These are phyloP conservation scores for Heliconius hortense DNA, from an alignment of 2,888 invertebrate species.

Conservation along the genomic window DNA sequence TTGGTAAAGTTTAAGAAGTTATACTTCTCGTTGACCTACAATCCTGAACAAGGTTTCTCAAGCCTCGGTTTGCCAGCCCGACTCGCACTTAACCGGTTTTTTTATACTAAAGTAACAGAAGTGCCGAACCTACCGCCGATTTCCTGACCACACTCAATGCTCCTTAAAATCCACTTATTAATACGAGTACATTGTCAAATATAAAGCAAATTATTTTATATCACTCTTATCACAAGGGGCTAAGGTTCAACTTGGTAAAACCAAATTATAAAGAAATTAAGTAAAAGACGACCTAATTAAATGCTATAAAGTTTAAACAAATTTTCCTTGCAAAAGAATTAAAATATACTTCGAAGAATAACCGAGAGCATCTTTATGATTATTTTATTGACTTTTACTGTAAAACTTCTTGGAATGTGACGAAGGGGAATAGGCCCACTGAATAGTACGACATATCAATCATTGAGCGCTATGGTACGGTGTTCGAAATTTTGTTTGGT, in stretches of 20 bases:
- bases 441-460: too few relatives aligned
- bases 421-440: background rate
- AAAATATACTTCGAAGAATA: slow-evolving; percentile 41
- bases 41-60: too few relatives aligned
- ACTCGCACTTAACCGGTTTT: too few relatives aligned
- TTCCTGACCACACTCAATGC: slow-evolving; percentile 29
- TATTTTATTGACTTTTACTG: slow-evolving; percentile 27
- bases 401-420: background rate
- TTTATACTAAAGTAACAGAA: background rate
- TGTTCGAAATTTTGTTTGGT: background rate
- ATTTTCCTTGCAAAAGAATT: slow-evolving; percentile 43
- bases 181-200: slow-evolving; percentile 19
- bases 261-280: background rate
- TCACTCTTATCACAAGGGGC: background rate
- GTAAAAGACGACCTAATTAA: slow-evolving; percentile 50
- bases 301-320: slow-evolving; percentile 53
- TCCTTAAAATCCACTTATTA: slow-evolving; percentile 23
- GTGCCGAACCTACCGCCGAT: background rate
- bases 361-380: slow-evolving; percentile 35
- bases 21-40: too few relatives aligned
- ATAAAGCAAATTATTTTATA: background rate
- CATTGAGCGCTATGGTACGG: background rate
- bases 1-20: too few relatives aligned
- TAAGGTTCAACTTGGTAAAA: slow-evolving; percentile 7
- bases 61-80: too few relatives aligned